These are phyloP conservation scores for Teleogryllus oceanicus DNA, from an alignment of 2,888 invertebrate genomes.

Conservation along the genomic window DNA sequence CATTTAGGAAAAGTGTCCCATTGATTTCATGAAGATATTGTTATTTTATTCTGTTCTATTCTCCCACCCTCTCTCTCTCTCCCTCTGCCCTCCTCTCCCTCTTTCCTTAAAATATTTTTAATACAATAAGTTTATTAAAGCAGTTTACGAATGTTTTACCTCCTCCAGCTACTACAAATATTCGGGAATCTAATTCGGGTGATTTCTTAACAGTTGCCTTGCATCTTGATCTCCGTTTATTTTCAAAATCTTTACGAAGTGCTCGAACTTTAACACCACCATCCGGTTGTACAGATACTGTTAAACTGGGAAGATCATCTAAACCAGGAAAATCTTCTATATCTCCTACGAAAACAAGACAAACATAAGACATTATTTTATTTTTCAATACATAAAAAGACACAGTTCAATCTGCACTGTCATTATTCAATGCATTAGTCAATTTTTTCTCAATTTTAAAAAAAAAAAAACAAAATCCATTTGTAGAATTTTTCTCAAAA, in stretches of 20 bases:
- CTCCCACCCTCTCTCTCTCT: too few species aligned
- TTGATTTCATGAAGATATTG: too few species aligned
- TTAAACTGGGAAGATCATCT: slow-evolving; percentile 85
- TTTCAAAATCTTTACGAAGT: slow-evolving; percentile 54
- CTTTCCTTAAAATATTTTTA: too few species aligned
- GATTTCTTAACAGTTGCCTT: slow-evolving; percentile 49
- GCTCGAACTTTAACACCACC: slow-evolving; percentile 72
- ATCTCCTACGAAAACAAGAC: slow-evolving; percentile 55
- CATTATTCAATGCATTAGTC: too few species aligned
- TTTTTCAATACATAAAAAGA: not conserved
- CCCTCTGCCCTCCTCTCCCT: too few species aligned
- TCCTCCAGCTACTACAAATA: slow-evolving; percentile 78
- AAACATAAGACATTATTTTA: not conserved
- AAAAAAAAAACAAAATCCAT: not conserved
- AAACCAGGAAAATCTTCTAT: slow-evolving; percentile 97
- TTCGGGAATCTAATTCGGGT: slow-evolving; percentile 48
- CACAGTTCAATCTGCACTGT: too few species aligned
- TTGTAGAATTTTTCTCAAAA: not conserved
- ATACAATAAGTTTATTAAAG: too few species aligned
- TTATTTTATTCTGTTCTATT: too few species aligned
- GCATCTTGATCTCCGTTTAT: slow-evolving; percentile 62
- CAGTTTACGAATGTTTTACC: slow-evolving; percentile 47
- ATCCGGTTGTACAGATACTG: slow-evolving; percentile 64
- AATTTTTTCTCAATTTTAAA: too few species aligned
- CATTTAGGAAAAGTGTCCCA: too few species aligned